Evolutionary conservation across 92 coral and sea anemone species (phyloP).

Genomic region (Chrysogorgia sp.): DNA sequence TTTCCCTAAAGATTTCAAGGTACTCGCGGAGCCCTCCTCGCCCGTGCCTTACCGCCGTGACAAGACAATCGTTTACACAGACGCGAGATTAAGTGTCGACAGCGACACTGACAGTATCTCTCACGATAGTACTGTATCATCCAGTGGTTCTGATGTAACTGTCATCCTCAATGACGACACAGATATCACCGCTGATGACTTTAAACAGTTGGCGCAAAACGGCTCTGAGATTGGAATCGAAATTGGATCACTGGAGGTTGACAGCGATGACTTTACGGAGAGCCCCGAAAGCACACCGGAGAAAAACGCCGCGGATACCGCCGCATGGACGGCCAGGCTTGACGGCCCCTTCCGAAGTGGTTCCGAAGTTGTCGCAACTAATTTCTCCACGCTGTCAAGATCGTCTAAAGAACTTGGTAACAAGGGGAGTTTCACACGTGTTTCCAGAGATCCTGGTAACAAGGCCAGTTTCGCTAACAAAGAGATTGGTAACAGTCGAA

Average conservation of each 20-base stretch:
- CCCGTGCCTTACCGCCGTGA: constrained; percentile 38
- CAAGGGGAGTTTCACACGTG: no score
- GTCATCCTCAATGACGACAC: constrained; percentile 30
- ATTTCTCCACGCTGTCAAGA: no score
- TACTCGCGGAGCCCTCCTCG: not conserved
- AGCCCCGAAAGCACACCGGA: not conserved
- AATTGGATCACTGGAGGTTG: constrained; percentile 7
- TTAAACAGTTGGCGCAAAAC: constrained; percentile 28
- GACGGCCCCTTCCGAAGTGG: not conserved
- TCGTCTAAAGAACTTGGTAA: no score
- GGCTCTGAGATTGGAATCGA: constrained; percentile 29
- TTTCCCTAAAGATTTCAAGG: not conserved
- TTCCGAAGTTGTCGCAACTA: no score
- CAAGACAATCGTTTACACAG: constrained; percentile 23
- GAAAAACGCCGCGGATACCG: constrained; percentile 1
- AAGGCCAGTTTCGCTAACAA: no score
- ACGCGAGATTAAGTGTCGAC: constrained; percentile 24
- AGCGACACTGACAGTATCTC: constrained; percentile 45
- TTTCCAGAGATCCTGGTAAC: no score
- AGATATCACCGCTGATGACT: constrained; percentile 26
- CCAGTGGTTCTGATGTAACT: constrained; percentile 42
- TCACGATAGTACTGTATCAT: constrained; percentile 24
- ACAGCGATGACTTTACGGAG: constrained; percentile 13
- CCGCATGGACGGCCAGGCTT: not conserved
- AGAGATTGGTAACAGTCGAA: no score